Conservation (phyloP, 2,888 invertebrate genomes). For the Himalopsyche anomala region DNA sequence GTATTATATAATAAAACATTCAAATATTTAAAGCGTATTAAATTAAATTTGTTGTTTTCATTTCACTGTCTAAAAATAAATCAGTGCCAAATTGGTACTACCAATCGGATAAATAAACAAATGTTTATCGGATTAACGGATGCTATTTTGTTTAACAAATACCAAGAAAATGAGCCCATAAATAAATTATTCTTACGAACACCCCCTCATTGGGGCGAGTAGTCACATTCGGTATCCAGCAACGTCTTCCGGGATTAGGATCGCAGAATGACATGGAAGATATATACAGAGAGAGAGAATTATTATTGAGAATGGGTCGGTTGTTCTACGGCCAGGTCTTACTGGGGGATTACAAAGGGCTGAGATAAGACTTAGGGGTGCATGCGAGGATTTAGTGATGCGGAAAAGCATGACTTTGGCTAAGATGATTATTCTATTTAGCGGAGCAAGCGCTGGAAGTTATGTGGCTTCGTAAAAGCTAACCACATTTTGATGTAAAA, state of each 20-base stretch:
- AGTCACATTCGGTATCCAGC: background rate
- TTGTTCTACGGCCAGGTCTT: constrained; percentile 10
- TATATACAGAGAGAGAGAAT: background rate
- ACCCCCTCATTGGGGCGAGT: background rate
- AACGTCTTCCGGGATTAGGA: background rate
- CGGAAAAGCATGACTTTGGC: background rate
- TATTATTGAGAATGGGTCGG: constrained; percentile 8
- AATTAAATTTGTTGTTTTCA: too few species aligned
- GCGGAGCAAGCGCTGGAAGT: background rate
- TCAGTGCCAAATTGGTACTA: background rate
- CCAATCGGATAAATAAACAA: background rate
- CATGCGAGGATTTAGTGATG: background rate
- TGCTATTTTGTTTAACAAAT: background rate
- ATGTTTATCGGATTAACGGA: background rate
- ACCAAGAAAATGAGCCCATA: background rate
- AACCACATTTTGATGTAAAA: too few species aligned
- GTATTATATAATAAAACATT: too few species aligned
- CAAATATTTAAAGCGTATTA: too few species aligned
- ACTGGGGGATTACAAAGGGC: background rate
- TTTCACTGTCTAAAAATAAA: background rate
- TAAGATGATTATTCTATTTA: constrained; percentile 10
- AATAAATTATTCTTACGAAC: background rate
- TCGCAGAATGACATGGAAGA: constrained; percentile 11
- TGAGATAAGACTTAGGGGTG: background rate
- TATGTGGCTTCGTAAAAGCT: background rate